Evolutionary conservation across 2,888 invertebrate species (phyloP), one percentile per base, ranked within the genome.

Genomic region (Amphipyra berbera): DNA sequence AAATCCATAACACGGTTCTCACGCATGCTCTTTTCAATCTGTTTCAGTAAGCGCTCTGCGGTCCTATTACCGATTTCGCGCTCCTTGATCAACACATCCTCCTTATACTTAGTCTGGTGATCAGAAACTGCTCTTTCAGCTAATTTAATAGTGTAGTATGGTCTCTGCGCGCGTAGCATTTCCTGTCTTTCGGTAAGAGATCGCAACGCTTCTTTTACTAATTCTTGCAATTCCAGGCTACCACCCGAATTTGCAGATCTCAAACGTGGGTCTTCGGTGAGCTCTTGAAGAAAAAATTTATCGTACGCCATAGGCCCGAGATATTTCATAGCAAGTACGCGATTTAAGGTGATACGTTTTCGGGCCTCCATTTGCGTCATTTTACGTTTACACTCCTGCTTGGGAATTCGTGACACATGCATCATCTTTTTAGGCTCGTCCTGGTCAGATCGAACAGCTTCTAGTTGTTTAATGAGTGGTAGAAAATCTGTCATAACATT

Each of bases 251-350:
- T 95, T 0, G 95, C 94, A 38, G 94, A 93, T 57, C 84, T 78
- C 13, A 94, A 72, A n/a, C 93, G 84, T 40, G 80, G 83, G 62
- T 94, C 93, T 33, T 89, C 84, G 13, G 77, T 82, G 0, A 94
- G 85, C 46, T 88, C 86, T 67, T 90, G 87, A 14, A 94, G 85
- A 73, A 94, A 94, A 79, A 94, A 94, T 67, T 94, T 95, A 71
- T 94, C 95, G 40, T 93, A 92, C 6, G 95, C 94, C 94, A 94
- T 94, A 1, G 93, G 93, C 0, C 94, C 95, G 7, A 94, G 83
- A 81, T 95, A 95, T 82, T 95, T 95, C 92, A 92, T 93, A 35
- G 95, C 94, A 35, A 95, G 87, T 13, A 95, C 94, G 33, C 94
- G 88, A 15, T 91, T 82, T 61, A 95, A 79, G 0, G 88, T 92